phyloP scores from a whole-genome alignment of 2,888 invertebrate species.

The Heteromurus nitidus region DNA sequence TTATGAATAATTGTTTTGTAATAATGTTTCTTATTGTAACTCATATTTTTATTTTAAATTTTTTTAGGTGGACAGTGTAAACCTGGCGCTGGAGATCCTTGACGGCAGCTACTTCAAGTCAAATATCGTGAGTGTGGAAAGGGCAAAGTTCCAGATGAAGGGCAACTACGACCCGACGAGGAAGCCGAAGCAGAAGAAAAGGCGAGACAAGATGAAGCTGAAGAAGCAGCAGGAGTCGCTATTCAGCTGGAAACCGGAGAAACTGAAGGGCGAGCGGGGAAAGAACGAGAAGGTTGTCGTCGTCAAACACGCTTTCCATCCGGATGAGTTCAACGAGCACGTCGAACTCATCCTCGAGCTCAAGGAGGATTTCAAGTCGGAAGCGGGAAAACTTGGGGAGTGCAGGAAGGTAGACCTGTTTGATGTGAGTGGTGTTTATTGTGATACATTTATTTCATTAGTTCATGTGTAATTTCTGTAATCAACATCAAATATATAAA shows the following conservation, averaged over 20 bases:
- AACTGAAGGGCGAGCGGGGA: conserved; percentile 87
- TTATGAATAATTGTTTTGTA: conserved; percentile 43
- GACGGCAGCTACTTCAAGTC: conserved; percentile 91
- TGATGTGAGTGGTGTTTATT: conserved; percentile 82
- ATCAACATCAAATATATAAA: too few relatives aligned
- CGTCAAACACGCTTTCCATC: conserved; percentile 93
- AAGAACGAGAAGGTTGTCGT: conserved; percentile 94
- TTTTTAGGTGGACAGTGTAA: conserved; percentile 89
- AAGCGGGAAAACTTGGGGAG: conserved; percentile 92
- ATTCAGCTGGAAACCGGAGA: conserved; percentile 98
- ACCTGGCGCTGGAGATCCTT: conserved; percentile 91
- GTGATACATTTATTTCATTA: not conserved
- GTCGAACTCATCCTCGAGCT: conserved; percentile 92
- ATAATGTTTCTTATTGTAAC: conserved; percentile 22
- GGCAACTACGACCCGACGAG: conserved; percentile 94
- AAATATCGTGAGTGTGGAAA: conserved; percentile 89
- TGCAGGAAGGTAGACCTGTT: conserved; percentile 93
- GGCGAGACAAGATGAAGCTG: conserved; percentile 90
- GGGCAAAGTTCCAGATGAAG: conserved; percentile 95
- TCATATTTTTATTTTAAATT: conserved; percentile 21
- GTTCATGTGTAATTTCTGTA: not conserved
- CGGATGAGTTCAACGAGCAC: conserved; percentile 91
- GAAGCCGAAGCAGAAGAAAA: conserved; percentile 91
- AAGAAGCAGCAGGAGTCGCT: conserved; percentile 94
- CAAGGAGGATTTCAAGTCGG: conserved; percentile 91